phyloP scores from a whole-genome alignment of 2,113 vertebrate genomes.

The Callionymus lyra region DNA sequence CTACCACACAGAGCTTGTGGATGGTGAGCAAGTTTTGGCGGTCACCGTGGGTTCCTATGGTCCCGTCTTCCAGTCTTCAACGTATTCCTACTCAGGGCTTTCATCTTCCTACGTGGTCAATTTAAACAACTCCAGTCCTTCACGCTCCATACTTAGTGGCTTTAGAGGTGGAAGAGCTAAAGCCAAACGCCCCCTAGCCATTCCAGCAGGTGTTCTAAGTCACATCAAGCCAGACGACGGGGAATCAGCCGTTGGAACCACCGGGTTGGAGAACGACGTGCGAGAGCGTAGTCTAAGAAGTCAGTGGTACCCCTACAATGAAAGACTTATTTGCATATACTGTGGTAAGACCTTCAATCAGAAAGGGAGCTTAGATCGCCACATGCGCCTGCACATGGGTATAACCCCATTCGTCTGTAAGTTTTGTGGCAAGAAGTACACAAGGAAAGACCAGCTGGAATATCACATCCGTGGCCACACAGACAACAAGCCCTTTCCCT shows the following conservation, averaged over 20 bases:
- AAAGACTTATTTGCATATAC: slow-evolving; percentile 95
- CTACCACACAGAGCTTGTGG: slow-evolving; percentile 93
- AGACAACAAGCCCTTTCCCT: slow-evolving; percentile 97
- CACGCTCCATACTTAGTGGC: slow-evolving; percentile 86
- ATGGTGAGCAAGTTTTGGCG: slow-evolving; percentile 90
- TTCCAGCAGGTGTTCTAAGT: slow-evolving; percentile 50
- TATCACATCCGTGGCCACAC: slow-evolving; percentile 98
- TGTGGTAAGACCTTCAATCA: slow-evolving; percentile 99
- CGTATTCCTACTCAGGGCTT: slow-evolving; percentile 79
- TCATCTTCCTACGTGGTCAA: slow-evolving; percentile 75
- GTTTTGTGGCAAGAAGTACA: slow-evolving; percentile 98
- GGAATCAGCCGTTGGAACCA: slow-evolving; percentile 54
- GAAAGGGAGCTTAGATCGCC: slow-evolving; percentile 95
- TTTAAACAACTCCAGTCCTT: slow-evolving; percentile 84
- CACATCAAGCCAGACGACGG: slow-evolving; percentile 54
- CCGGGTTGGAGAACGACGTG: slow-evolving; percentile 76
- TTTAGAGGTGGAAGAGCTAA: slow-evolving; percentile 83
- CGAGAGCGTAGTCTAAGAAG: slow-evolving; percentile 80
- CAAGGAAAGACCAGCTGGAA: slow-evolving; percentile 95
- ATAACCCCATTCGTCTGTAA: slow-evolving; percentile 98
- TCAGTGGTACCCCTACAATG: slow-evolving; percentile 93
- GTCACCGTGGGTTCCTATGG: slow-evolving; percentile 90
- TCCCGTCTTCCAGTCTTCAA: slow-evolving; percentile 78
- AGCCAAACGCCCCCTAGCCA: slow-evolving; percentile 72
- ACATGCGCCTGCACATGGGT: slow-evolving; percentile 98